A percentile compares a stretch with the other conserved stretches of the same genome.
Conservation (phyloP, 1,140 invertebrate species). For the Anastatus disparis region DNA sequence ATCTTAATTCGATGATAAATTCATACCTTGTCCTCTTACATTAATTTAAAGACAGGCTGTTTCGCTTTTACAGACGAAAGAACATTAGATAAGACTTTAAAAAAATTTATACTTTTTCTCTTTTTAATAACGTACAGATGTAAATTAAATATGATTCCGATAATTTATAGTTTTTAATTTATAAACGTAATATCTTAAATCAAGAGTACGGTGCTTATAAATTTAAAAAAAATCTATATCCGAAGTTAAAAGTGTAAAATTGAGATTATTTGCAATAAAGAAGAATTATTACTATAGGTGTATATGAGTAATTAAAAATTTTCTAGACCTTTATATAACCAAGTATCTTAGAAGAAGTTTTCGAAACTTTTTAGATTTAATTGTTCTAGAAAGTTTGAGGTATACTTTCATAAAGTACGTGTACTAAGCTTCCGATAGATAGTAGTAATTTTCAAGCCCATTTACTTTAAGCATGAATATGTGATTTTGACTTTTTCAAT, state of each 20-base stretch:
- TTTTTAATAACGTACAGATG: too few species aligned
- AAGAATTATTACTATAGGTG: not conserved
- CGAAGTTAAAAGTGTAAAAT: not conserved
- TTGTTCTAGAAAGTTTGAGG: constrained; percentile 12
- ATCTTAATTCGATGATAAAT: constrained; percentile 27
- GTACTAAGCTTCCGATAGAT: constrained; percentile 9
- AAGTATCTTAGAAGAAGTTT: not conserved
- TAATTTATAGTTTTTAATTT: not conserved
- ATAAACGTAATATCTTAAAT: not conserved
- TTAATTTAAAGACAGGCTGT: not conserved
- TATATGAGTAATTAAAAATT: constrained; percentile 13
- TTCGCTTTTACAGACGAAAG: not conserved
- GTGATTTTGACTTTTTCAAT: too few species aligned
- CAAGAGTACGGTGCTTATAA: too few species aligned
- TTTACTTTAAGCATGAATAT: constrained; percentile 2
- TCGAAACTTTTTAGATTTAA: constrained; percentile 31
- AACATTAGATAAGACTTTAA: not conserved
- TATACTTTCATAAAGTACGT: constrained; percentile 8
- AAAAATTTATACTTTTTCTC: not conserved
- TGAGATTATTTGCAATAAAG: not conserved
- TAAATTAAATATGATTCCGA: constrained; percentile 2
- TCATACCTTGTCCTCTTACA: not conserved
- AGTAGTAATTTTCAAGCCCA: constrained; percentile 27
- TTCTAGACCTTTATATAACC: not conserved
- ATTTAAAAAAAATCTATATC: too few species aligned